phyloP scores from a whole-genome alignment of 2,888 invertebrate genomes.

The Drosophila infuscata region DNA sequence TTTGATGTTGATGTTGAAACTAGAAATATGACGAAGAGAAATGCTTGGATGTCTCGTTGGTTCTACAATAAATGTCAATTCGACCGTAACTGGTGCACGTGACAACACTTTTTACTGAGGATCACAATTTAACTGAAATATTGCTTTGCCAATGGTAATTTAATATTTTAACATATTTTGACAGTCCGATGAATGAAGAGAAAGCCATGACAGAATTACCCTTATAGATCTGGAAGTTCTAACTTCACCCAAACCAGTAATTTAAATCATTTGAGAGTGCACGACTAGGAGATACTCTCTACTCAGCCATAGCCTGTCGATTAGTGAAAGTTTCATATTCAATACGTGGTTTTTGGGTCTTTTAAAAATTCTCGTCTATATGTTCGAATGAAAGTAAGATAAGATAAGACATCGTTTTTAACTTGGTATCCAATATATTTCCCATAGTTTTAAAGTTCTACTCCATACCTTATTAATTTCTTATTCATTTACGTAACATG shows the following conservation, averaged over 20 bases:
- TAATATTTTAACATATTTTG: not conserved
- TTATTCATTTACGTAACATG: not conserved
- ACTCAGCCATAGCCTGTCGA: not conserved
- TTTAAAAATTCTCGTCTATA: not conserved
- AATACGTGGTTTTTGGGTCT: not conserved
- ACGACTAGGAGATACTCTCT: not conserved
- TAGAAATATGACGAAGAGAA: slow-evolving; percentile 88
- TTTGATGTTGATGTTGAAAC: slow-evolving; percentile 84
- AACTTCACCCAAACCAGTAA: not conserved
- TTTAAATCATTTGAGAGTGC: not conserved
- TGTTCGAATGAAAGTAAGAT: not conserved
- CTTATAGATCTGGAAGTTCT: not conserved
- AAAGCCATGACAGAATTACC: not conserved
- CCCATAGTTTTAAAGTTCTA: not conserved
- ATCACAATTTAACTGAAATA: not conserved
- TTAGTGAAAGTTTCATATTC: not conserved
- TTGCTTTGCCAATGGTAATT: not conserved
- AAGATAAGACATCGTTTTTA: not conserved
- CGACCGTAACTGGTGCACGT: slow-evolving; percentile 91
- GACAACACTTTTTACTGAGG: not conserved
- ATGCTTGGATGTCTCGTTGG: slow-evolving; percentile 93
- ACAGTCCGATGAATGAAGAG: not conserved
- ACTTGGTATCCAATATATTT: not conserved
- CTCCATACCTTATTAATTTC: not conserved
- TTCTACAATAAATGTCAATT: slow-evolving; percentile 94